Evolutionary conservation across 2,888 invertebrate species (phyloP).

Genomic region (Drosophila heteroneura): DNA sequence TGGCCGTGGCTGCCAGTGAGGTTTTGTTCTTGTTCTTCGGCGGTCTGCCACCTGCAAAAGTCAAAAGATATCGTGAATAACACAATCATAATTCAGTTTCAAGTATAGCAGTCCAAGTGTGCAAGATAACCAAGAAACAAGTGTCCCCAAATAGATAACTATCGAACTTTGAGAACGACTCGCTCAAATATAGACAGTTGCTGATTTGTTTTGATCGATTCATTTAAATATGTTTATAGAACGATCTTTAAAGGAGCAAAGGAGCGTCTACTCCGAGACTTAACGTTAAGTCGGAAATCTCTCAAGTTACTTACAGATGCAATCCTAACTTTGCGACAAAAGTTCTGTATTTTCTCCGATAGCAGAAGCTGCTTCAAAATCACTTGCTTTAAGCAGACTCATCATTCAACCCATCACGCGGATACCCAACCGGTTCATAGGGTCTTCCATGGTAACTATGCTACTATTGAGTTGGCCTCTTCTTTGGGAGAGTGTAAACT

Average conservation of each 20-base stretch:
- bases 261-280: neutral
- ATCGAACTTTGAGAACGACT: neutral
- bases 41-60: conserved; percentile 82
- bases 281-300: neutral
- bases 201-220: neutral
- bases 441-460: neutral
- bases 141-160: neutral
- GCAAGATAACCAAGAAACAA: neutral
- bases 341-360: neutral
- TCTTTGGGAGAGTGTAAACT: neutral
- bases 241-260: neutral
- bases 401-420: neutral
- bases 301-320: neutral
- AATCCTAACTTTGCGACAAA: neutral
- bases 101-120: neutral
- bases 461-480: neutral
- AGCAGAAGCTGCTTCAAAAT: neutral
- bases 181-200: neutral
- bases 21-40: conserved; percentile 84
- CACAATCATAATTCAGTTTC: neutral
- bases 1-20: conserved; percentile 77
- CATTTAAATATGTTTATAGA: neutral
- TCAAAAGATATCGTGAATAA: neutral
- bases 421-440: neutral
- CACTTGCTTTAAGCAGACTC: neutral